phyloP scores from a whole-genome alignment of 2,797 vertebrate genomes.

The Chaunax sp. region DNA sequence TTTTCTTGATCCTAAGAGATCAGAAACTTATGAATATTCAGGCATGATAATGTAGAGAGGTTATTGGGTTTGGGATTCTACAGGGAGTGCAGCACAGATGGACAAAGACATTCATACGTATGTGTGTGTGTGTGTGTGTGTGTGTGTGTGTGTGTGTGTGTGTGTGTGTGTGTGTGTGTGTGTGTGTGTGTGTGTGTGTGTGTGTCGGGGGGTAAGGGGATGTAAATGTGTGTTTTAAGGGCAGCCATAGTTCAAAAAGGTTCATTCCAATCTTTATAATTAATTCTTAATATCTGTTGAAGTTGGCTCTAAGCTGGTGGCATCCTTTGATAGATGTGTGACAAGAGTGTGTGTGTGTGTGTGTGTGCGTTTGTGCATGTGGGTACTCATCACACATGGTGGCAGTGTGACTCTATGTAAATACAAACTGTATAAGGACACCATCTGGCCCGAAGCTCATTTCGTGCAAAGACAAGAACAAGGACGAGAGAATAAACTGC shows the following conservation, averaged over 20 bases:
- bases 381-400: slow-evolving; percentile 46
- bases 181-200: slow-evolving; percentile 16
- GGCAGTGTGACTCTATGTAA: slow-evolving; percentile 62
- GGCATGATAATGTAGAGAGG: slow-evolving; percentile 51
- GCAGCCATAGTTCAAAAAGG: slow-evolving; percentile 38
- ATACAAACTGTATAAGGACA: slow-evolving; percentile 70
- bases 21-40: slow-evolving; percentile 67
- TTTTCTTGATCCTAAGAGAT: slow-evolving; percentile 18
- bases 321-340: slow-evolving; percentile 4
- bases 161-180: slow-evolving; percentile 15
- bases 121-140: slow-evolving; percentile 13
- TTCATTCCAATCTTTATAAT: slow-evolving; percentile 20
- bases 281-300: slow-evolving; percentile 19
- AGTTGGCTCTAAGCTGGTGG: slow-evolving; percentile 17
- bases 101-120: slow-evolving; percentile 25
- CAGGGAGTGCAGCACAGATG: slow-evolving; percentile 64
- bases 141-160: slow-evolving; percentile 8
- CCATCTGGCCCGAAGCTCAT: slow-evolving; percentile 76
- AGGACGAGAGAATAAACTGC: slow-evolving; percentile 36
- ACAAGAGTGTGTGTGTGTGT: slow-evolving; percentile 1
- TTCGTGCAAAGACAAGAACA: slow-evolving; percentile 63
- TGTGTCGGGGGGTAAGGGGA: neutral
- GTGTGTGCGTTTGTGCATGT: slow-evolving; percentile 17
- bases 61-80: slow-evolving; percentile 55
- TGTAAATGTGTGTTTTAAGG: slow-evolving; percentile 17